Evolutionary conservation across 2,113 vertebrate genomes (phyloP).

Genomic region (Marcusenius ussheri): DNA sequence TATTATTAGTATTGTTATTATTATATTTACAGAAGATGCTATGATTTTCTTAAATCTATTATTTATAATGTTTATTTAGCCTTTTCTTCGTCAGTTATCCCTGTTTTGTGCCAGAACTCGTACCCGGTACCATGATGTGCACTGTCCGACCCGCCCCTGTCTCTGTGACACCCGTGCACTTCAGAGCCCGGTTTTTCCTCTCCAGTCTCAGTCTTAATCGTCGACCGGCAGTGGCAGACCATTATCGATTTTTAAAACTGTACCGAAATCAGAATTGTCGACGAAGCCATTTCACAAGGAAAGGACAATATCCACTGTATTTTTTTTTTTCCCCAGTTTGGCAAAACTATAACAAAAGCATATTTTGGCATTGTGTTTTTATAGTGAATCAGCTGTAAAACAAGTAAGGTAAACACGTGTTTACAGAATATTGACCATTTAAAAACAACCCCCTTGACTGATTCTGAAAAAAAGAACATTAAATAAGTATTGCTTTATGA

Average conservation of each 20-base stretch:
- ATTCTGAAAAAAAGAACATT: slow-evolving; percentile 6
- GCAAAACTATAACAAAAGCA: slow-evolving; percentile 9
- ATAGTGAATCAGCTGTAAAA: background rate
- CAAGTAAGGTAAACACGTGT: background rate
- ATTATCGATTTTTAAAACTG: background rate
- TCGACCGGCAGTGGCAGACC: background rate
- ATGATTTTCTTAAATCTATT: slow-evolving; percentile 11
- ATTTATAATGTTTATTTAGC: slow-evolving; percentile 15
- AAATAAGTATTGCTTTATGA: slow-evolving; percentile 11
- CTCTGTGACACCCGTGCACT: background rate
- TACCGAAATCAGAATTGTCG: background rate
- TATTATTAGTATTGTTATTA: slow-evolving; percentile 1
- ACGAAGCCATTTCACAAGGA: background rate
- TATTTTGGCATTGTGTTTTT: slow-evolving; percentile 24
- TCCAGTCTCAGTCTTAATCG: background rate
- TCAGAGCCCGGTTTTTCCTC: background rate
- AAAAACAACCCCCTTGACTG: slow-evolving; percentile 8
- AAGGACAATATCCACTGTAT: background rate
- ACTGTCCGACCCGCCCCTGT: background rate
- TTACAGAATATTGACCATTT: background rate
- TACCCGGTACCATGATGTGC: background rate
- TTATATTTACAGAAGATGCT: slow-evolving; percentile 6
- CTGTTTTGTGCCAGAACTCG: background rate
- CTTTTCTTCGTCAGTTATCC: background rate
- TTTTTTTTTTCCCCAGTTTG: background rate